Base-by-base conservation (phyloP, 1,140 invertebrate species). In the Drosophila simulans region DNA sequence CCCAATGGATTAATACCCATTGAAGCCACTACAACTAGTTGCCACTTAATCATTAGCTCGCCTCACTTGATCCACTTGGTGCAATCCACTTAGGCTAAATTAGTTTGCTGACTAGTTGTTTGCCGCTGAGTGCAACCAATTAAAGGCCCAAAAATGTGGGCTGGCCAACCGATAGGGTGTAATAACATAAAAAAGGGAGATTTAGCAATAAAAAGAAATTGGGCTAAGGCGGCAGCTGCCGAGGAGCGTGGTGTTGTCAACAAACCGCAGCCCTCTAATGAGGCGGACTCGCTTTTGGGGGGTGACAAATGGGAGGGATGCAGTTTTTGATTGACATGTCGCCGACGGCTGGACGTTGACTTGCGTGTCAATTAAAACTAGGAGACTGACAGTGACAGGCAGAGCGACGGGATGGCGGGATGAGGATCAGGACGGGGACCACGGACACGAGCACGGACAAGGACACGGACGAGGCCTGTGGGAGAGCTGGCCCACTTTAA, bases 361-460 rank as follows among this genome's bases (percentile, higher is more conserved):
- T 91, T 86, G 84, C 80, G 82, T 80, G 89, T 91, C 89, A 91
- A 91, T 91, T 91, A 91, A 91, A 82, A 84, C 73, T 77, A 53
- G 54, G 37, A 64, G 66, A 69, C 77, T 73, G 77, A 82, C 77
- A 78, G 80, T 69, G 62, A 60, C 75, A 65, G 25, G 51, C 43
- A 42, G 12, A 27, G 49, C 31, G 45, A 52, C 37, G 27, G 37
- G 17, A 13, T 15, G 51, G 8, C 8, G 17, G 40, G 40, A 15
- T 8, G 13, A 25, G 22, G 45, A 46, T 25, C 13, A 35, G 51
- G 37, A 49, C 20, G n/a, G 42, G 15, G 52, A 39, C 2, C 40
- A 12, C 20, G 20, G 20, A 22, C 20, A 22, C 20, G 20, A 22
- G 20, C 20, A 22, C 20, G 15, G 52, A 39, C 2, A 35, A 12